These are phyloP conservation scores for Tetramorium parvispinum DNA, from an alignment of 1,140 invertebrate species.

Conservation along the genomic window DNA sequence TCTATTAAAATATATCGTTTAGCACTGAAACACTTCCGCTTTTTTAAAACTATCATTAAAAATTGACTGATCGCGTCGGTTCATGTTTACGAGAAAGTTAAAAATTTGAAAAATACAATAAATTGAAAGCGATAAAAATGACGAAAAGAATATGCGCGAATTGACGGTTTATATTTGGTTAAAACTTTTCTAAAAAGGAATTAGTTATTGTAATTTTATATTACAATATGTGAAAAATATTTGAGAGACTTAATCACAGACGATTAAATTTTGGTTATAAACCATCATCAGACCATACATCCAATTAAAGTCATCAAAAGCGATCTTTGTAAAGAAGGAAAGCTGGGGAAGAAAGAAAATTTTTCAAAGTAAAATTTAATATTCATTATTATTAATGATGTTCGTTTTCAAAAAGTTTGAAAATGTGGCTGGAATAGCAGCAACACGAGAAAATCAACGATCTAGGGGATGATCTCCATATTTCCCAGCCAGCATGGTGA, in stretches of 20 bases:
- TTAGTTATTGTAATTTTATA: conserved; percentile 4
- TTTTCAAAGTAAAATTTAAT: conserved; percentile 2
- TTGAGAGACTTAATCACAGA: background rate
- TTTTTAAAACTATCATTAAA: conserved; percentile 26
- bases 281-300: background rate
- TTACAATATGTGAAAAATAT: background rate
- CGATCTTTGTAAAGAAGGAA: background rate
- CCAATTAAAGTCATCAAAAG: background rate
- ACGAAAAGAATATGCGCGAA: background rate
- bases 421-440: conserved; percentile 17
- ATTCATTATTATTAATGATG: conserved; percentile 23
- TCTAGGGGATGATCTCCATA: background rate
- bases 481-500: background rate
- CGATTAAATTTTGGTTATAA: background rate
- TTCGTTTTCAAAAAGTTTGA: background rate
- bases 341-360: too few species aligned
- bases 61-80: background rate
- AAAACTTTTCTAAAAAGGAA: background rate
- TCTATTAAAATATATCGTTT: conserved; percentile 7
- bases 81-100: background rate
- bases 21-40: background rate
- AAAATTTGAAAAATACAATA: background rate
- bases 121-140: background rate
- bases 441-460: conserved; percentile 17
- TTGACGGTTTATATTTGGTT: background rate